Percentiles rank a stretch among this genome's conserved stretches.
These are phyloP conservation scores for Trichomalopsis sarcophagae DNA, from an alignment of 1,140 invertebrate species.

Conservation along the genomic window DNA sequence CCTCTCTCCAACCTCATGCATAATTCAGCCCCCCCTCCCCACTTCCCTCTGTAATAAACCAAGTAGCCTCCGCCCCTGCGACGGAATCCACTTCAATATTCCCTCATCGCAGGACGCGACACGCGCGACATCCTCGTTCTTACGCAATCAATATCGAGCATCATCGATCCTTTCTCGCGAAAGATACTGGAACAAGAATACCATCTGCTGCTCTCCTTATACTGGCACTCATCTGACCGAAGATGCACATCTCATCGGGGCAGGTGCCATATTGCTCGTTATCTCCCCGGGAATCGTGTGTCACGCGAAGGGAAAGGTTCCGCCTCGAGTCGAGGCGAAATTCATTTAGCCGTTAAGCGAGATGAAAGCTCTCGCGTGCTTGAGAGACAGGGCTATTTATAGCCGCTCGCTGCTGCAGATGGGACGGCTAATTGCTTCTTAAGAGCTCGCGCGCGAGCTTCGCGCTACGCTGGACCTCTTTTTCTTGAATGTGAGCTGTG, in stretches of 20 bases:
- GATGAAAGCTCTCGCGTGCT: background rate
- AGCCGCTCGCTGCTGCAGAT: background rate
- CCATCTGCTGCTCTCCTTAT: background rate
- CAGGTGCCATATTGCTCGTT: background rate
- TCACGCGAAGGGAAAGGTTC: too few relatives aligned
- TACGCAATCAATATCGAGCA: conserved; percentile 22
- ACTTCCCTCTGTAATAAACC: background rate
- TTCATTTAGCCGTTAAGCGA: background rate
- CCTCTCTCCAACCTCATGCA: background rate
- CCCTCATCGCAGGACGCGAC: background rate
- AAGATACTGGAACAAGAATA: background rate
- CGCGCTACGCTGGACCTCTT: too few relatives aligned
- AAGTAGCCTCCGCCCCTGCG: background rate
- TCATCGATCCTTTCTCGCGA: background rate
- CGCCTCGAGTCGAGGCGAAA: too few relatives aligned
- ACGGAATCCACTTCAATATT: background rate
- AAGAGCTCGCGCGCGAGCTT: background rate
- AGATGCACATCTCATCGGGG: background rate
- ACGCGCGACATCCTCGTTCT: background rate
- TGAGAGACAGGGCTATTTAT: background rate
- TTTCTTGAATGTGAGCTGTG: too few relatives aligned
- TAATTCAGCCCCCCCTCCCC: background rate
- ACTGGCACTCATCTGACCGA: background rate
- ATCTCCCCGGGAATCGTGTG: background rate
- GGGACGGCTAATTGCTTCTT: conserved; percentile 2